phyloP scores from a whole-genome alignment of 1,140 invertebrate species.

The Camponotus pennsylvanicus region DNA sequence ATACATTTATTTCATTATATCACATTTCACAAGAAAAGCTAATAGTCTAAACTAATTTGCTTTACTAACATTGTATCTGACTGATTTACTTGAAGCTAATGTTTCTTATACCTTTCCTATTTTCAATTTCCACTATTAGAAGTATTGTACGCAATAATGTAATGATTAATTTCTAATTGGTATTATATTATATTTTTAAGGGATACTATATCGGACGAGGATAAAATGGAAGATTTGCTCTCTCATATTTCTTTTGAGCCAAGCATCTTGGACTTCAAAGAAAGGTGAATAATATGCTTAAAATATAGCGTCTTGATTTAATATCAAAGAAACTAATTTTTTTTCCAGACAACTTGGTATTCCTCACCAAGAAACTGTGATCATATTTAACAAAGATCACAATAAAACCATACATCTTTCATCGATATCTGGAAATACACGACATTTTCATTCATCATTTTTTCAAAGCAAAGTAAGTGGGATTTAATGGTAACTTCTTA shows the following conservation, averaged over 20 bases:
- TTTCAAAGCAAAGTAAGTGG: constrained; percentile 94
- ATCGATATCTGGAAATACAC: constrained; percentile 95
- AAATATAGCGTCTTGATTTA: constrained; percentile 6
- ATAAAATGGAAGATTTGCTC: constrained; percentile 79
- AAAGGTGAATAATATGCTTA: constrained; percentile 76
- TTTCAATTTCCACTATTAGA: constrained; percentile 72
- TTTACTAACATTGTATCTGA: constrained; percentile 56
- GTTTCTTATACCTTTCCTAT: constrained; percentile 76
- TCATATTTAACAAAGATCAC: constrained; percentile 92
- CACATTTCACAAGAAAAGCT: constrained; percentile 29
- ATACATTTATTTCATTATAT: constrained; percentile 47
- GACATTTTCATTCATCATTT: constrained; percentile 97
- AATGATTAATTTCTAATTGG: constrained; percentile 33
- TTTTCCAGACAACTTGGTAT: constrained; percentile 92
- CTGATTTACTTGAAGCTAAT: constrained; percentile 65
- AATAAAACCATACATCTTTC: constrained; percentile 93
- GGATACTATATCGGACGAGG: constrained; percentile 77
- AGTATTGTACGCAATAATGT: neutral
- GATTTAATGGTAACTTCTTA: constrained; percentile 11
- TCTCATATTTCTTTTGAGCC: constrained; percentile 82
- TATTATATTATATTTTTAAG: constrained; percentile 74
- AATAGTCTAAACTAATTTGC: constrained; percentile 58
- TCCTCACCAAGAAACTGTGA: constrained; percentile 93
- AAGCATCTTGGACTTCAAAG: constrained; percentile 83
- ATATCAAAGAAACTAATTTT: constrained; percentile 36